Base-by-base conservation (phyloP, 1,140 invertebrate species). In the Coelopa frigida region DNA sequence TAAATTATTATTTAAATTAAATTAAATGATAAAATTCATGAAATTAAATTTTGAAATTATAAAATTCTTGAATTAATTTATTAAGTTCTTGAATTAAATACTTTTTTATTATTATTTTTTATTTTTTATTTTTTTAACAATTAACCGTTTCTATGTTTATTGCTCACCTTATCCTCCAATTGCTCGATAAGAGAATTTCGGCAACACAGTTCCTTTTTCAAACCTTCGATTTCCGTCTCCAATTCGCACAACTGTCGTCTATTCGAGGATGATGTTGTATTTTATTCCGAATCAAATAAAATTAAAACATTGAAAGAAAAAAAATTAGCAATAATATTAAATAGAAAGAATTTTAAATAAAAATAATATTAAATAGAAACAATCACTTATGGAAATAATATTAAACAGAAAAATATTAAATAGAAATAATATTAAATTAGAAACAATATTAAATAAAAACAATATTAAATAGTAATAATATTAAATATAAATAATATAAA, bases 191-290 rank as follows among this genome's bases (percentile, higher is more conserved):
- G 36, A 37, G 49, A 47, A 17, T 64, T 53, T 0, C 59, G 50
- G 7, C 49, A 51, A 17, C 45, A 33, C 22, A 65, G 35, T 35
- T 64, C 48, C 23, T 59, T 52, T 40, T 62, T 64, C 0, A 68
- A 44, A 0, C 41, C 32, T 22, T 32, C 39, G 12, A 67, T 37
- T 36, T 68, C 61, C 27, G 53, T 51, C 50, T 67, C 53, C 38
- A 68, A 44, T 11, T 68, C 64, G 6, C 44, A 52, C 14, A 68
- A 55, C 49, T 62, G 58, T 4, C 52, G 61, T 39, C 64, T 66
- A 36, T 31, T 32, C 20, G 22, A 17, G 11, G 14, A 20, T 8
- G 38, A 15, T 12, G 37, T 20, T 21, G 14, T 1, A 22, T 18
- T 39, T 39, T 18, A 22, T 39, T 39, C 22, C 20, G 10, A 39